These are phyloP conservation scores for Hemibagrus guttatus DNA, from an alignment of 2,797 vertebrate genomes.

Conservation along the genomic window DNA sequence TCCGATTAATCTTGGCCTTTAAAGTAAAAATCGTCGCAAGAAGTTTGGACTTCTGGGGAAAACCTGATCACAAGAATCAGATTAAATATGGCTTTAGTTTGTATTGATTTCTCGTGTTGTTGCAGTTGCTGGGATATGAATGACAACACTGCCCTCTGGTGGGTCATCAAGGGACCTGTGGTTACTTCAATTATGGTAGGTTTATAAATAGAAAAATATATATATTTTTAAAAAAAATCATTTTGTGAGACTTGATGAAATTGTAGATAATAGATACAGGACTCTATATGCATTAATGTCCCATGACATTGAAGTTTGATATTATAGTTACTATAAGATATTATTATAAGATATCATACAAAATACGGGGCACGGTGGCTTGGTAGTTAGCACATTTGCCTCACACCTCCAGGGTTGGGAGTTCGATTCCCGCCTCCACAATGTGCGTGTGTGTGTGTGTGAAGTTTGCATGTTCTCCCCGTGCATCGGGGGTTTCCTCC, in stretches of 20 bases:
- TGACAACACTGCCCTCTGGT: conserved; percentile 96
- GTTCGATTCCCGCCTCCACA: too few species aligned
- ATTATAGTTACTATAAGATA: background rate
- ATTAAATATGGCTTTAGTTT: background rate
- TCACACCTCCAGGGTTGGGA: too few species aligned
- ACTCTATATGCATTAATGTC: too few species aligned
- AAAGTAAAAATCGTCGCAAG: background rate
- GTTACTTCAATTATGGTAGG: conserved; percentile 95
- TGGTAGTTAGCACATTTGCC: too few species aligned
- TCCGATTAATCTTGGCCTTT: background rate
- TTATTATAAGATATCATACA: background rate
- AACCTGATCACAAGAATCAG: background rate
- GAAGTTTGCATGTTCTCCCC: too few species aligned
- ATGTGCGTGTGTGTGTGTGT: too few species aligned
- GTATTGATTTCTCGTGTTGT: conserved; percentile 6
- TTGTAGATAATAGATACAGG: background rate
- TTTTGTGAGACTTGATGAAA: background rate
- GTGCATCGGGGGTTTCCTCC: too few species aligned
- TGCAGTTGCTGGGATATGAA: conserved; percentile 97
- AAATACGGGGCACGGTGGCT: too few species aligned
- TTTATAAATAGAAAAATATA: background rate
- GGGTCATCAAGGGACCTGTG: conserved; percentile 98
- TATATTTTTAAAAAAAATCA: background rate
- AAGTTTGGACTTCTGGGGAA: background rate
- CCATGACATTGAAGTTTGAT: background rate